These are phyloP conservation scores for Macrobrachium nipponense DNA, from an alignment of 1,140 invertebrate species.

Conservation along the genomic window DNA sequence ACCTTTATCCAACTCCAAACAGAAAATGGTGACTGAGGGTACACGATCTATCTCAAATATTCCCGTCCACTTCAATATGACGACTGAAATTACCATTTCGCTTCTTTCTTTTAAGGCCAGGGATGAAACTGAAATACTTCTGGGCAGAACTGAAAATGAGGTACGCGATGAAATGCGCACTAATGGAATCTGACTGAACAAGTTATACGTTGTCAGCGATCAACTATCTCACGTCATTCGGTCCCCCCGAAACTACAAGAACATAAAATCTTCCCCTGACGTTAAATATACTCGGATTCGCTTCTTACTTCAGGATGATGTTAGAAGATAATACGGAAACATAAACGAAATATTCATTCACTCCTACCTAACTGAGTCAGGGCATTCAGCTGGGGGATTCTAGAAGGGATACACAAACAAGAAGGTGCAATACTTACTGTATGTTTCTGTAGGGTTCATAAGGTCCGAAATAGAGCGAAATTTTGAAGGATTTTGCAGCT, in stretches of 20 bases:
- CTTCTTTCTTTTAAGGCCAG: neutral
- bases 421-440: slow-evolving; percentile 60
- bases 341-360: neutral
- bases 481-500: slow-evolving; percentile 61
- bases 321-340: no score
- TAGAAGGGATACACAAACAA: no score
- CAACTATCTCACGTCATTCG: no score
- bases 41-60: slow-evolving; percentile 14
- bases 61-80: neutral
- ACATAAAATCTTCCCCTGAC: no score
- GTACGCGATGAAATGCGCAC: no score
- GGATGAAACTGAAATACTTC: no score
- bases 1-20: neutral
- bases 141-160: no score
- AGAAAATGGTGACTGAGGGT: slow-evolving; percentile 26
- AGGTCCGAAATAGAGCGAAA: slow-evolving; percentile 65
- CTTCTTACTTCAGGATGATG: no score
- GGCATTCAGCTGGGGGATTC: neutral
- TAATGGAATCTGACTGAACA: no score
- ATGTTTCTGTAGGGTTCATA: slow-evolving; percentile 65
- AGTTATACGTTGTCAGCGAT: no score
- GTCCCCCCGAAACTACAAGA: no score
- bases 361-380: neutral
- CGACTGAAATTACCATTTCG: neutral
- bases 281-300: no score